Base-by-base conservation (phyloP, 2,797 vertebrate genomes). In the Scyliorhinus canicula region DNA sequence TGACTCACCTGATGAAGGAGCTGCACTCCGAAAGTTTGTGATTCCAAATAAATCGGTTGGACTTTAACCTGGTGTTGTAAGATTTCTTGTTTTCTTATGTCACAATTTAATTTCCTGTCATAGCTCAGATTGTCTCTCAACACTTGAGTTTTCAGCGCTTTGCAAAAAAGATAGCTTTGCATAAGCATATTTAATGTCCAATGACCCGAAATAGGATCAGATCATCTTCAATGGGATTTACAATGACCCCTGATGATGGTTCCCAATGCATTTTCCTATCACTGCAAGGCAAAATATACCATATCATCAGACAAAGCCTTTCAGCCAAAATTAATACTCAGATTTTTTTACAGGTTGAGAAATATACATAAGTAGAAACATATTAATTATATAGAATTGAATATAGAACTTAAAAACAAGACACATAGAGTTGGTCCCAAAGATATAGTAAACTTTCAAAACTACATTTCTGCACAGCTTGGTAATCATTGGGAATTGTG, bases 401-500 rank as follows among this genome's bases (percentile, higher is more conserved):
- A 1, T 24, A 44, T 71, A 60, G 57, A 14, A 60, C 31, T 16
- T 55, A 35, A 86, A 86, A 84, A 84, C 79, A 82, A 82, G 24
- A 19, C 60, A 63, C 31, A 55, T 16, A 52, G 14, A 88, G 2
- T 55, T 86, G 7, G 50, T 31, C 47, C 28, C 55, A 11, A 31
- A 3, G 47, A 11, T 52, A 86, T 16, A 79, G n/a, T 19, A 79
- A 5, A 79, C 74, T 79, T 79, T 79, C n/a, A 40, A 16, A 44
- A 57, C 57, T 88, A 52, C 85, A 57, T 88, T 57, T 88, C 28
- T 57, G 52, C 5, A 35, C 85, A 88, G 31, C 50, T 88, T 57
- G 28, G 4, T 52, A 86, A 86, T 88, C 85, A 57, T 55, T 88
- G 85, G 31, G 52, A 88, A 88, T 35, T 88, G 85, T 88, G 85